Evolutionary conservation across 1,140 invertebrate genomes (phyloP).

Genomic region (Drosophila nasuta): DNA sequence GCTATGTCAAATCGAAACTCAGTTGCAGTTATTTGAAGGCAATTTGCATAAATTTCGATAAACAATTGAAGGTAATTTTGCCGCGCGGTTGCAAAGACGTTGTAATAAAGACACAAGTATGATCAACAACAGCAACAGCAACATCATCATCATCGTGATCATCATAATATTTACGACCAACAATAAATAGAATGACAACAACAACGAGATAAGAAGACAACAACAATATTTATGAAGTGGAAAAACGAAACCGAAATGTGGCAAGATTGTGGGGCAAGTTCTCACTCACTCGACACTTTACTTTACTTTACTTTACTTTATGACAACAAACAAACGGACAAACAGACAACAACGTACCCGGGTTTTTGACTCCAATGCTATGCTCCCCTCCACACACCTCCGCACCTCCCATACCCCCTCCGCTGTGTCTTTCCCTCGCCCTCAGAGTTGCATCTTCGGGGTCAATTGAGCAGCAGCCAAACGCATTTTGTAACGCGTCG

Average conservation of each 20-base stretch:
- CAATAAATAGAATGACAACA: background rate
- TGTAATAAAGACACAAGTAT: background rate
- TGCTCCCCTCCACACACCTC: background rate
- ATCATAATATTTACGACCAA: constrained; percentile 27
- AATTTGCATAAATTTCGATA: constrained; percentile 54
- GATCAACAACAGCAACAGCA: background rate
- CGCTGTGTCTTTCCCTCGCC: background rate
- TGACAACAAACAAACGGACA: constrained; percentile 1
- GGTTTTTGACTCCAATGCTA: constrained; percentile 11
- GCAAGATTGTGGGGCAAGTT: constrained; percentile 7
- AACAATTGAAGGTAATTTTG: constrained; percentile 38
- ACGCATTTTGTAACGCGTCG: constrained; percentile 67
- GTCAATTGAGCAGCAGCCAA: constrained; percentile 65
- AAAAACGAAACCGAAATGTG: constrained; percentile 20
- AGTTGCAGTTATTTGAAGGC: constrained; percentile 11
- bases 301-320: constrained; percentile 10
- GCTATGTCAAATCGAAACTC: background rate
- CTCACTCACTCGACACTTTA: constrained; percentile 22
- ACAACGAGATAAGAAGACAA: background rate
- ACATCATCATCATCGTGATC: background rate
- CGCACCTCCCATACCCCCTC: no score
- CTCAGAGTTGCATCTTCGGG: constrained; percentile 38
- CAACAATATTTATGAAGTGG: constrained; percentile 16
- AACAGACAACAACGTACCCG: constrained; percentile 1
- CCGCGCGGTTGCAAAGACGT: no score